phyloP scores from a whole-genome alignment of 2,113 vertebrate species.

The Pardalotus punctatus region DNA sequence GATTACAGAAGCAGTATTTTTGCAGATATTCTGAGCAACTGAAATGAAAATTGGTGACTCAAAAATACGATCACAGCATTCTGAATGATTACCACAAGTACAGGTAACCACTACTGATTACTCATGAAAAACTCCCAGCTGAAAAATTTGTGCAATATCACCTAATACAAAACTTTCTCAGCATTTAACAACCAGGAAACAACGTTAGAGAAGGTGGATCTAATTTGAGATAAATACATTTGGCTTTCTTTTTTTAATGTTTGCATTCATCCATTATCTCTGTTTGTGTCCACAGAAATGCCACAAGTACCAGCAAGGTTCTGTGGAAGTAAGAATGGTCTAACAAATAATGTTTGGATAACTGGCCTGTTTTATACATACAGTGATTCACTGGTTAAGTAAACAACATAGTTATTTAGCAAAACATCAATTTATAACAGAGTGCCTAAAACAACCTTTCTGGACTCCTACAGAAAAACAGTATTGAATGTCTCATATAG shows the following conservation, averaged over 20 bases:
- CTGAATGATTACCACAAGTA: neutral
- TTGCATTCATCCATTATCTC: neutral
- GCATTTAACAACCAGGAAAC: neutral
- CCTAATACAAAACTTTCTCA: neutral
- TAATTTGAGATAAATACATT: neutral
- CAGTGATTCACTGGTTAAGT: constrained; percentile 15
- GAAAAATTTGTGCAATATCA: neutral
- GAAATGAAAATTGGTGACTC: neutral
- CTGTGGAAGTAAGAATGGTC: neutral
- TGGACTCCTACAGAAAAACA: constrained; percentile 4
- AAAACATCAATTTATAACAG: constrained; percentile 18
- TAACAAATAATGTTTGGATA: constrained; percentile 29
- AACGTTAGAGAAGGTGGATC: neutral
- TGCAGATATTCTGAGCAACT: neutral
- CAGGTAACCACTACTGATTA: neutral
- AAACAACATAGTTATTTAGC: constrained; percentile 29
- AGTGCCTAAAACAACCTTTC: constrained; percentile 27
- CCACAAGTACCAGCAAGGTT: neutral
- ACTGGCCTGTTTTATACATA: neutral
- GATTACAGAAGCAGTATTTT: neutral
- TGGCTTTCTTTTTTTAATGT: neutral
- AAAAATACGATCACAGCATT: neutral
- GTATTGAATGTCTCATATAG: neutral
- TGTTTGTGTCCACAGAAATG: neutral
- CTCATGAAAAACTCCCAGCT: neutral